These are phyloP conservation scores for Lampropteryx suffumata DNA, from an alignment of 2,888 invertebrate species.

Conservation along the genomic window DNA sequence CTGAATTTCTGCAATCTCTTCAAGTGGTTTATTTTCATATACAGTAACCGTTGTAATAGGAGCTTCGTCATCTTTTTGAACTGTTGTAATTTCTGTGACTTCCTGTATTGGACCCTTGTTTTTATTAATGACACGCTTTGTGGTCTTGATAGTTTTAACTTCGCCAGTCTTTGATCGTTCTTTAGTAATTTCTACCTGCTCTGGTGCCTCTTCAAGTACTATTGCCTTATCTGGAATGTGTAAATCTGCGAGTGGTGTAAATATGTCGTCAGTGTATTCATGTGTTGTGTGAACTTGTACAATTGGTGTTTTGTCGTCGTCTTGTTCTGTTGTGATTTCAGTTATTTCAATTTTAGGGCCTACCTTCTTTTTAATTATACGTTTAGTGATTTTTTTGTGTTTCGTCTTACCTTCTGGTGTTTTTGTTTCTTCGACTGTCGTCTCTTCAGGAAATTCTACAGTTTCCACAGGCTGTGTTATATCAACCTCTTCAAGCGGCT, in stretches of 20 bases:
- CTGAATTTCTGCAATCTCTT: no score
- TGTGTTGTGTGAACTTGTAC: constrained; percentile 39
- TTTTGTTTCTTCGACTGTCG: constrained; percentile 54
- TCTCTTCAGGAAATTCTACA: constrained; percentile 55
- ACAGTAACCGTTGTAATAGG: no score
- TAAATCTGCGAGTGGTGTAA: constrained; percentile 29
- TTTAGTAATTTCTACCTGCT: no score
- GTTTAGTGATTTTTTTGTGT: constrained; percentile 37
- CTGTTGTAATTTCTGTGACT: no score
- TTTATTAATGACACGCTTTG: no score
- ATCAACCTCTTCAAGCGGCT: constrained; percentile 24
- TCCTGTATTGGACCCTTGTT: no score
- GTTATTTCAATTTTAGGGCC: constrained; percentile 44
- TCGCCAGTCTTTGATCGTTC: no score
- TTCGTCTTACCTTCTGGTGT: constrained; percentile 39
- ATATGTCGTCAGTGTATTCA: constrained; percentile 32
- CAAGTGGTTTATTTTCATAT: no score
- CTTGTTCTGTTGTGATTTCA: constrained; percentile 35
- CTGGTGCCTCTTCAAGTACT: constrained; percentile 36
- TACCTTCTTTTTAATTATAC: constrained; percentile 27
- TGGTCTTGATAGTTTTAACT: no score
- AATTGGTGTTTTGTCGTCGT: constrained; percentile 31
- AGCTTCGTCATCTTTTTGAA: no score
- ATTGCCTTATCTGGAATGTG: constrained; percentile 28
- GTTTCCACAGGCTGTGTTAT: constrained; percentile 19